A percentile compares a stretch with the other conserved stretches of the same genome.
These are phyloP conservation scores for Alsophila aescularia DNA, from an alignment of 2,888 invertebrate species.

Conservation along the genomic window DNA sequence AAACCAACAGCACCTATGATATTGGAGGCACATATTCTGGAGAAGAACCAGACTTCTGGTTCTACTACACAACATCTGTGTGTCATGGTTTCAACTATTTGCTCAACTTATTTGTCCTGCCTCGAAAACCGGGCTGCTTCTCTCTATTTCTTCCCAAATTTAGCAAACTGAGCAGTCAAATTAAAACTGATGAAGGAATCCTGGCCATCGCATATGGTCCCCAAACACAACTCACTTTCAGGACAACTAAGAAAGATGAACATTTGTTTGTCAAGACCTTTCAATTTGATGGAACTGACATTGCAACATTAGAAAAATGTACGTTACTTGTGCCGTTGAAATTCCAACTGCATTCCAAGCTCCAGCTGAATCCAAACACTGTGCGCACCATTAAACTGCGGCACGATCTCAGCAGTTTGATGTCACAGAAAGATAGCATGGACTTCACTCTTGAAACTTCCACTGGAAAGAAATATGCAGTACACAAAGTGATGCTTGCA, in stretches of 20 bases:
- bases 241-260: constrained; percentile 52
- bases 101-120: constrained; percentile 66
- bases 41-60: constrained; percentile 65
- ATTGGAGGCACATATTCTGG: constrained; percentile 68
- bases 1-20: constrained; percentile 50
- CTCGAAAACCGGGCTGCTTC: constrained; percentile 56
- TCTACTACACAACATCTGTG: constrained; percentile 58
- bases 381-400: constrained; percentile 60
- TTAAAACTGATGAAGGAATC: constrained; percentile 8
- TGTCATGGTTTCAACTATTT: constrained; percentile 58
- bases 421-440: constrained; percentile 53
- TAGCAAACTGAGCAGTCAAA: constrained; percentile 1
- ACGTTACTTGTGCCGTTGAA: constrained; percentile 60
- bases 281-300: constrained; percentile 48
- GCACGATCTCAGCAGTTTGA: constrained; percentile 38
- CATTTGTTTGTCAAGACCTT: constrained; percentile 62
- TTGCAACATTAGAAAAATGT: constrained; percentile 38
- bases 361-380: constrained; percentile 43
- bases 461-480: constrained; percentile 52
- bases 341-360: constrained; percentile 52
- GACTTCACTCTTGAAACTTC: constrained; percentile 62
- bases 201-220: constrained; percentile 6
- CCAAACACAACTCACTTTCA: constrained; percentile 40
- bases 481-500: constrained; percentile 65
- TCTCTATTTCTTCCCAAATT: constrained; percentile 54